phyloP scores from a whole-genome alignment of 2,797 vertebrate genomes.

The Amazonetta brasiliensis region DNA sequence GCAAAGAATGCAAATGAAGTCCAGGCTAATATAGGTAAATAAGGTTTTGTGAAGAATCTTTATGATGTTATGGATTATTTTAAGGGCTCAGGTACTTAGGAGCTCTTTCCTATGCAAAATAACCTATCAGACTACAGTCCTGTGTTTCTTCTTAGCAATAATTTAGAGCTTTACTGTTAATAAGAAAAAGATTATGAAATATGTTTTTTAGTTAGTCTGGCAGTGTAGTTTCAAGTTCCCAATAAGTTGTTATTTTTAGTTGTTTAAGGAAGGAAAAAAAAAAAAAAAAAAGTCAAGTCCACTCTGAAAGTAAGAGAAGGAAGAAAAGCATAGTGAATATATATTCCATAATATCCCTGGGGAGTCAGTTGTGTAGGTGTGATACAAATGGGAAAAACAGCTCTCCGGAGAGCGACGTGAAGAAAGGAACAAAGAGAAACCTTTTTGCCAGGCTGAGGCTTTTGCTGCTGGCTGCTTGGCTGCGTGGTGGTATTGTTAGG shows the following conservation, averaged over 20 bases:
- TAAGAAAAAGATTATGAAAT: not conserved
- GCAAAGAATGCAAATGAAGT: not conserved
- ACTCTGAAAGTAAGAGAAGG: not conserved
- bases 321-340: not conserved
- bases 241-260: not conserved
- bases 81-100: not conserved
- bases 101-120: not conserved
- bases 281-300: not conserved
- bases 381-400: not conserved
- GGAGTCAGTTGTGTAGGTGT: not conserved
- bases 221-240: not conserved
- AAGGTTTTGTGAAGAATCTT: not conserved
- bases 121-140: not conserved
- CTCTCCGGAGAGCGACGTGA: not conserved
- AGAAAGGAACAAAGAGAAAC: slow-evolving; percentile 28
- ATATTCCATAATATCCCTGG: not conserved
- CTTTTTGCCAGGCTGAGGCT: not conserved
- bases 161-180: not conserved
- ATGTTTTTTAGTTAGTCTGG: not conserved
- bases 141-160: not conserved
- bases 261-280: not conserved
- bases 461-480: slow-evolving; percentile 18
- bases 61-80: not conserved
- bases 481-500: not conserved
- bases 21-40: not conserved